Conservation (phyloP, 2,797 vertebrate species). For the Ispidina picta region DNA sequence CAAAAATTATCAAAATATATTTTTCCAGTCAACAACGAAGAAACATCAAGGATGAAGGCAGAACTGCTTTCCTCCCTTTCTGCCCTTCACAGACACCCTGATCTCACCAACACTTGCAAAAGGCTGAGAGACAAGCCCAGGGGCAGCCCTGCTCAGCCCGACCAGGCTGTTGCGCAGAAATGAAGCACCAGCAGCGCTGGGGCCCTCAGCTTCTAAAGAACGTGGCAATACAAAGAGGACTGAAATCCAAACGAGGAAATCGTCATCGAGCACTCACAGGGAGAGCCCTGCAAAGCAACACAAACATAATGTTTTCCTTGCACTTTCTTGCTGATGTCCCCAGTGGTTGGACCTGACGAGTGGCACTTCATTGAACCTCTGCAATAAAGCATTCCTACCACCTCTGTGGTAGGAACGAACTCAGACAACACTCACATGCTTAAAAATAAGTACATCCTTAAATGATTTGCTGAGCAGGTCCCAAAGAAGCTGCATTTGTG, state of each 20-base stretch:
- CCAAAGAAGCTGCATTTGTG: background rate
- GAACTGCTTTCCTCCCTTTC: background rate
- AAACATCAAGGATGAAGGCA: background rate
- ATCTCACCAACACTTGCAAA: background rate
- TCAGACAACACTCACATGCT: accelerated
- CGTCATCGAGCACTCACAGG: accelerated
- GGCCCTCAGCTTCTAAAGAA: background rate
- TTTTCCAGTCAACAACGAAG: background rate
- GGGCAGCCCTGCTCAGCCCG: accelerated
- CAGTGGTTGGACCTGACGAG: background rate
- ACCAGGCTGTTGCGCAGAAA: background rate
- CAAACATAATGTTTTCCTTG: background rate
- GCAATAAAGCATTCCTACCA: too few species aligned
- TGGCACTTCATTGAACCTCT: background rate
- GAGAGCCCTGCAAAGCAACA: background rate
- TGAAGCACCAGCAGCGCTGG: accelerated
- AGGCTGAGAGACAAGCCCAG: accelerated
- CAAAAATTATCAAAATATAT: background rate
- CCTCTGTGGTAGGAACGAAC: background rate
- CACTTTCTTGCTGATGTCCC: background rate
- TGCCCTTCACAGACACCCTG: background rate
- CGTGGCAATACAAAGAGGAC: background rate
- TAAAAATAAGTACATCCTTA: background rate
- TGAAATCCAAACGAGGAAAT: background rate
- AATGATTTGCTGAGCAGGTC: background rate